Conservation (phyloP, 2,113 vertebrate species). For the Piprites chloris region DNA sequence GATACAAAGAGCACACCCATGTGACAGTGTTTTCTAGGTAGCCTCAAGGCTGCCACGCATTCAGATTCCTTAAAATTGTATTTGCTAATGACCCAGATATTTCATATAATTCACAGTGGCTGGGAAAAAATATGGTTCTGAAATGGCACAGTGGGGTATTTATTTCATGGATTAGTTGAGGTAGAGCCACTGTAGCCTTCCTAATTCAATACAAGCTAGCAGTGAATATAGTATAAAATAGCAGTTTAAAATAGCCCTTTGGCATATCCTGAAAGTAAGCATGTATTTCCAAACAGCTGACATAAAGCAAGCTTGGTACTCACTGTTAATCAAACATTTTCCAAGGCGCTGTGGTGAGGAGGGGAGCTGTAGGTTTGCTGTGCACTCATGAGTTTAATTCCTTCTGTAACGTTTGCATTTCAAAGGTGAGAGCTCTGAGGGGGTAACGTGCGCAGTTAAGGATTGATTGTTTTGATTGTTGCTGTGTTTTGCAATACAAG, state of each 20-base stretch:
- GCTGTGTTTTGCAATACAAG: not conserved
- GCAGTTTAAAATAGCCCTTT: not conserved
- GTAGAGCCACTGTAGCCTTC: not conserved
- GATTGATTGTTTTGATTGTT: not conserved
- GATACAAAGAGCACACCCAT: not conserved
- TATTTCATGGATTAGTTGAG: not conserved
- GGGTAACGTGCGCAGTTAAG: not conserved
- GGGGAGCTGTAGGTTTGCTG: not conserved
- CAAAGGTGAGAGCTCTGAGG: not conserved
- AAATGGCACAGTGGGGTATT: not conserved
- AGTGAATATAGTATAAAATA: too few relatives aligned
- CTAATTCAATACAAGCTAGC: not conserved
- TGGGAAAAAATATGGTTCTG: not conserved
- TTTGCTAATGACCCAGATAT: conserved; percentile 15
- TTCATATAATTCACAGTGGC: not conserved
- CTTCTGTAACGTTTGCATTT: conserved; percentile 23
- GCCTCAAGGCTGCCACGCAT: not conserved
- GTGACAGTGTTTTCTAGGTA: not conserved
- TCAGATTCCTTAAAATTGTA: not conserved
- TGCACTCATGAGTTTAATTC: not conserved
- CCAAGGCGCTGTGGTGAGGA: not conserved
- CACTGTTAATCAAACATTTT: not conserved
- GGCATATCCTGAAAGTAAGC: not conserved
- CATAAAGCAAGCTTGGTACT: not conserved
- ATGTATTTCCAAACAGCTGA: not conserved